Conservation (phyloP, 2,113 vertebrate genomes). For the Nothoprocta pentlandii region DNA sequence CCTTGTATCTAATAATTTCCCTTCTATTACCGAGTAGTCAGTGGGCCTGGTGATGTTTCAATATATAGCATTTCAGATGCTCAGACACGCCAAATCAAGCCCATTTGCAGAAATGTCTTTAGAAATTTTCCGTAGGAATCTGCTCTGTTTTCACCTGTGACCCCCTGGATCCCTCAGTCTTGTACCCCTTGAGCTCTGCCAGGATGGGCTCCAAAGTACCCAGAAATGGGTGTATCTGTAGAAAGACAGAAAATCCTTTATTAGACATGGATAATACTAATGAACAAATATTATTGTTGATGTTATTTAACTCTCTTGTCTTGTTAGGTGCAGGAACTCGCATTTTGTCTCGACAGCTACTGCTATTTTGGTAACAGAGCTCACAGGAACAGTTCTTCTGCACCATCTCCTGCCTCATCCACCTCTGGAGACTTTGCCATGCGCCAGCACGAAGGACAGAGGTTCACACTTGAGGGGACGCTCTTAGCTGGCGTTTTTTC, state of each 20-base stretch:
- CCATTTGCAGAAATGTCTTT: neutral
- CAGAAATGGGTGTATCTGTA: neutral
- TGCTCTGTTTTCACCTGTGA: neutral
- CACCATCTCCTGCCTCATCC: neutral
- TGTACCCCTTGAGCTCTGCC: neutral
- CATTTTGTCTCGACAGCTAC: neutral
- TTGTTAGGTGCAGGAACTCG: neutral
- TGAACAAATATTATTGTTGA: neutral
- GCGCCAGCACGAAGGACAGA: neutral
- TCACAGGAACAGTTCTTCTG: neutral
- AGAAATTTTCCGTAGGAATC: neutral
- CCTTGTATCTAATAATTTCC: too few species aligned
- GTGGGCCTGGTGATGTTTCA: neutral
- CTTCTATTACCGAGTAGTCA: neutral
- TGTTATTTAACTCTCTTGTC: neutral
- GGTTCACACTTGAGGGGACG: constrained; percentile 6
- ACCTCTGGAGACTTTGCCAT: neutral
- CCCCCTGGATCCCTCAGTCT: neutral
- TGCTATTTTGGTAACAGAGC: neutral
- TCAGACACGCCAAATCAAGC: neutral
- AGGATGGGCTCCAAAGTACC: neutral
- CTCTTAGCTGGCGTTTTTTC: constrained; percentile 32
- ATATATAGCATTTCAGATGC: neutral
- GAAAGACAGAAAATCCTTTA: neutral
- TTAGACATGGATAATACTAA: neutral